A percentile compares a stretch with the other conserved stretches of the same genome.
Evolutionary conservation across 2,888 invertebrate genomes (phyloP).

Genomic region (Troides helena): DNA sequence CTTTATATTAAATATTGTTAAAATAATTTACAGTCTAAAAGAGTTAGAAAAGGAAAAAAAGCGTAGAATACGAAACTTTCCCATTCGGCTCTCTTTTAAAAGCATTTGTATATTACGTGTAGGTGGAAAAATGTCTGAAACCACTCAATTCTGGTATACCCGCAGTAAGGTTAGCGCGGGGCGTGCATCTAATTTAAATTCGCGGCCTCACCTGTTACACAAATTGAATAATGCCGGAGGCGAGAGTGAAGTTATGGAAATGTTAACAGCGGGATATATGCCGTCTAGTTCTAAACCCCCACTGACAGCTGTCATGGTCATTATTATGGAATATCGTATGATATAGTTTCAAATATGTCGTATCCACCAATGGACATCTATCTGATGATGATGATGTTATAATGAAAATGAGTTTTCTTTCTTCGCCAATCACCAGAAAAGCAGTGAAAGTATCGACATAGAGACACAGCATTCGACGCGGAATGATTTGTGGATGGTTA

Average conservation of each 20-base stretch:
- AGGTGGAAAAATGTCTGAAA: constrained; percentile 31
- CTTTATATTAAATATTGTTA: too few relatives aligned
- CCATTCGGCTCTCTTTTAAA: constrained; percentile 5
- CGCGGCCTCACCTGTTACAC: constrained; percentile 61
- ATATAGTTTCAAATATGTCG: too few relatives aligned
- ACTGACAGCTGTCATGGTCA: neutral
- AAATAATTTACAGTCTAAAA: too few relatives aligned
- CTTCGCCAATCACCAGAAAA: too few relatives aligned
- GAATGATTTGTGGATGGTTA: too few relatives aligned
- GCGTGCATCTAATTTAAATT: constrained; percentile 62
- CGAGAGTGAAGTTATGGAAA: constrained; percentile 73
- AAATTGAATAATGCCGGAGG: constrained; percentile 73
- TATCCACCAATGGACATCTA: too few relatives aligned
- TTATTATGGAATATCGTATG: too few relatives aligned
- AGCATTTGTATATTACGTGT: constrained; percentile 18
- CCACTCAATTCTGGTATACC: constrained; percentile 41
- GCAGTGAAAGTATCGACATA: too few relatives aligned
- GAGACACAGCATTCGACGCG: too few relatives aligned
- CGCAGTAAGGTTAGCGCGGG: constrained; percentile 35
- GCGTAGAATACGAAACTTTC: constrained; percentile 5
- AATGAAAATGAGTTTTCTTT: too few relatives aligned
- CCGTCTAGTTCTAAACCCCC: neutral
- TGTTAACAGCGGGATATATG: constrained; percentile 44
- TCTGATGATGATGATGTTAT: too few relatives aligned
- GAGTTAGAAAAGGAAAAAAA: too few relatives aligned